Evolutionary conservation across 2,113 vertebrate genomes (phyloP).

Genomic region (Myrmophylax atrothorax): DNA sequence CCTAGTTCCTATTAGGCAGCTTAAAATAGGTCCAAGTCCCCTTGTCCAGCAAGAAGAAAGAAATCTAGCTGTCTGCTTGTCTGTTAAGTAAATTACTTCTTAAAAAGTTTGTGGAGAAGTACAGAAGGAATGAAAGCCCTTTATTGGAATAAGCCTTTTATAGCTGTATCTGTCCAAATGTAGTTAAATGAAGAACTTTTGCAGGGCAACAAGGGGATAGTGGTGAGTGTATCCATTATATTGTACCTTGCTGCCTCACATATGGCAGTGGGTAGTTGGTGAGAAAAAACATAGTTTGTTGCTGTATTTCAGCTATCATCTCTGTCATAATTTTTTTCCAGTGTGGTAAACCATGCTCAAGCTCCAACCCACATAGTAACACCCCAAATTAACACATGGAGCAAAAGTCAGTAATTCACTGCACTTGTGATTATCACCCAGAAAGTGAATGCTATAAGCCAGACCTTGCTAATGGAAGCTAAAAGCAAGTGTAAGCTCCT

Average conservation of each 20-base stretch:
- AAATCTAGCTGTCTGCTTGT: background rate
- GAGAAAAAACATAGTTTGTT: background rate
- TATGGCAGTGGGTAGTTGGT: background rate
- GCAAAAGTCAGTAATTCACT: background rate
- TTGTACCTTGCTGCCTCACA: background rate
- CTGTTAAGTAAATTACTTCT: background rate
- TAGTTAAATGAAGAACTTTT: background rate
- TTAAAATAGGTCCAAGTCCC: background rate
- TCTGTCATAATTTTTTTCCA: background rate
- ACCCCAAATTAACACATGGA: background rate
- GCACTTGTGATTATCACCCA: background rate
- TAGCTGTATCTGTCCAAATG: background rate
- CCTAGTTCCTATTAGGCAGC: background rate
- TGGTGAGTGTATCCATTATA: background rate
- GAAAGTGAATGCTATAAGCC: background rate
- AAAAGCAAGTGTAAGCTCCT: background rate
- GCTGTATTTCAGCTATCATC: background rate
- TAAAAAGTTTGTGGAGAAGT: background rate
- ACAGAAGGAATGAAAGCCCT: background rate
- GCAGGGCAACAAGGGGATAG: background rate
- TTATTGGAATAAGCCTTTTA: background rate
- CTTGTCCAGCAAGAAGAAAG: background rate
- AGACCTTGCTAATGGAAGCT: background rate
- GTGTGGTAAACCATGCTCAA: background rate
- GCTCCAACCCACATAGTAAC: background rate